Base-by-base conservation (phyloP, 2,888 invertebrate genomes). In the Sicus ferrugineus region DNA sequence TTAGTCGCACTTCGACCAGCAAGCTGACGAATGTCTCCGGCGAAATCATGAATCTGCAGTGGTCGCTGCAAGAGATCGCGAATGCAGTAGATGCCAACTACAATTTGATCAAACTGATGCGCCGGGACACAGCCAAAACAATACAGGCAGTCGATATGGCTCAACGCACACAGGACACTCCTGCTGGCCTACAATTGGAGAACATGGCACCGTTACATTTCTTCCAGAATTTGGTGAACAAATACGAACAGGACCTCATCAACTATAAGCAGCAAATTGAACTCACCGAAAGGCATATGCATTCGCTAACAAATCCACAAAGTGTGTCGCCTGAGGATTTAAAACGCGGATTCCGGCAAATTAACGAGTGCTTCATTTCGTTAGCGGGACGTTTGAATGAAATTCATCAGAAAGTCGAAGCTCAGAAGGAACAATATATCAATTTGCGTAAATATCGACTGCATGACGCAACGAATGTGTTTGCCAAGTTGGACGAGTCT, bases 321-420 rank as follows among this genome's bases (percentile, higher is more conserved):
- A 87, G 88, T 59, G 86, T 93, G 58, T 89, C 90, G 3, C 90
- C 92, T 0, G 90, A 92, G 83, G 95, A 96, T 84, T 82, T 96
- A 72, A 90, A 92, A 11, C 86, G 90, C 67, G 92, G 94, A 21
- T 90, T 96, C 85, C 89, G 90, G 38, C 90, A 93, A 79, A 89
- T 96, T 77, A 94, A 96, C 82, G 94, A 94, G 81, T 93, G 94
- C 2, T 90, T 96, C 77, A 91, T 96, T 38, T 93, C 93, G 0
- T 85, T 96, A 69, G 96, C 96, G n/a, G 95, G 94, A 0, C 90
- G 93, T 48, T 85, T 96, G 46, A 94, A 96, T 79, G 90, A 92
- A 4, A 90, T 94, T 0, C 95, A 96, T 79, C 88, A 87, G 67
- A 89, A 89, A 77, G 86, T 96, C 0, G 92, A 94, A 80, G 88